Percentiles rank a stretch among this genome's conserved stretches.
These are phyloP conservation scores for Lithophane leautieri DNA, from an alignment of 2,888 invertebrate genomes.

Conservation along the genomic window DNA sequence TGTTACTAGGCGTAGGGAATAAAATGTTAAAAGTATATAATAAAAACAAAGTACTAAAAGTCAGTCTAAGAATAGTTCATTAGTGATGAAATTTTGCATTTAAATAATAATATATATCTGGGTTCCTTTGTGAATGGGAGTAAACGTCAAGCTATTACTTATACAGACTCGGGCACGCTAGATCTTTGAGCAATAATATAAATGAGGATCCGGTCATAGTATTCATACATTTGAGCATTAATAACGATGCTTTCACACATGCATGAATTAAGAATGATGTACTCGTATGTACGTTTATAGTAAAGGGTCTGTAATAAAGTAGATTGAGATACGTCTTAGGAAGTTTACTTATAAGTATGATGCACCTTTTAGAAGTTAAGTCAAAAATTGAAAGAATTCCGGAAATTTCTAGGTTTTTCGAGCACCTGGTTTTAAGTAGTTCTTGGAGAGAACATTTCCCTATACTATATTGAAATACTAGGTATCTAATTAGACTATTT, in stretches of 20 bases:
- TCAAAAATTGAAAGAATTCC: too few species aligned
- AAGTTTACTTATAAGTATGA: neutral
- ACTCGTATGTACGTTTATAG: conserved; percentile 2
- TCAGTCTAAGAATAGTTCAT: conserved; percentile 8
- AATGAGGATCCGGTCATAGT: conserved; percentile 31
- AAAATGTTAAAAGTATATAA: conserved; percentile 6
- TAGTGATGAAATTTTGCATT: neutral
- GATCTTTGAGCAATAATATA: conserved; percentile 28
- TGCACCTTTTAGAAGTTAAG: too few species aligned
- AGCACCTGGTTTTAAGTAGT: neutral
- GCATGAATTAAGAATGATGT: conserved; percentile 12
- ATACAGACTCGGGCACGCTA: conserved; percentile 19
- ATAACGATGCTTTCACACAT: conserved; percentile 16
- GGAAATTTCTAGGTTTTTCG: too few species aligned
- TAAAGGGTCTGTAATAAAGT: neutral
- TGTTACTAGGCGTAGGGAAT: conserved; percentile 47
- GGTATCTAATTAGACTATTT: neutral
- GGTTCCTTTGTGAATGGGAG: conserved; percentile 30
- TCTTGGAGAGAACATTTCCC: neutral
- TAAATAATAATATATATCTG: conserved; percentile 2
- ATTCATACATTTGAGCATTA: conserved; percentile 19
- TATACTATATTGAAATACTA: neutral
- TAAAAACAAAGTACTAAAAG: conserved; percentile 5
- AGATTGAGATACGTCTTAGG: neutral
- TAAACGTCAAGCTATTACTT: conserved; percentile 32